Evolutionary conservation across 2,113 vertebrate species (phyloP).

Genomic region (Antechinus stuartii): DNA sequence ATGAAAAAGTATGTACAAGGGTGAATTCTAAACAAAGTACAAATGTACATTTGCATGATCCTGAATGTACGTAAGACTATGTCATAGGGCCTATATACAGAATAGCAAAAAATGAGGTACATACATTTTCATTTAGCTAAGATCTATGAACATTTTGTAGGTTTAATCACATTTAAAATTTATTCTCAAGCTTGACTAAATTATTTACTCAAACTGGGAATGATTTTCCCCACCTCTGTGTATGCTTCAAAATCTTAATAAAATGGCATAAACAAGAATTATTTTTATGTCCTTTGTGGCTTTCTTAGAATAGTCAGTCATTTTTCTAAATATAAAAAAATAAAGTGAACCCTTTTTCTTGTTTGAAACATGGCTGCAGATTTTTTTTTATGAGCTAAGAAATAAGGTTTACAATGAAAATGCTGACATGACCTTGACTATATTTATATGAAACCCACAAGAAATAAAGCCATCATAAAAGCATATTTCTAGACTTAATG

Average conservation of each 20-base stretch:
- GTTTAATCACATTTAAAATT: constrained; percentile 9
- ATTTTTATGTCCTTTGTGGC: constrained; percentile 14
- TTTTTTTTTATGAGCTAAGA: constrained; percentile 71
- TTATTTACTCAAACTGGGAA: constrained; percentile 11
- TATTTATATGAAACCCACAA: constrained; percentile 58
- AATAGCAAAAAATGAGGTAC: background rate
- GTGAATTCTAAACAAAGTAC: background rate
- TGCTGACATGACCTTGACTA: constrained; percentile 63
- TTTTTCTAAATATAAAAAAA: constrained; percentile 18
- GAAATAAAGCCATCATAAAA: constrained; percentile 64
- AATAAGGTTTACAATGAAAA: constrained; percentile 74
- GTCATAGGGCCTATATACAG: constrained; percentile 1
- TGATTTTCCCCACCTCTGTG: constrained; percentile 39
- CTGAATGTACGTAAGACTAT: background rate
- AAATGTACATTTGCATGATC: background rate
- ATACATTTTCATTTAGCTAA: constrained; percentile 10
- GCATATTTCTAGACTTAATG: constrained; percentile 64
- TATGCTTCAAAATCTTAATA: constrained; percentile 18
- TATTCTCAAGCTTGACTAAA: constrained; percentile 10
- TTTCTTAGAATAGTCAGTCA: constrained; percentile 50
- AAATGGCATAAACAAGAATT: constrained; percentile 36
- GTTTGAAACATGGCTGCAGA: constrained; percentile 63
- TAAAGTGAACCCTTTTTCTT: constrained; percentile 51
- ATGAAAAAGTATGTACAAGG: background rate
- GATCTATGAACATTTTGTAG: background rate